A percentile compares a stretch with the other conserved stretches of the same genome.
Conservation (phyloP, 2,888 invertebrate species). For the Drosophila robusta region DNA sequence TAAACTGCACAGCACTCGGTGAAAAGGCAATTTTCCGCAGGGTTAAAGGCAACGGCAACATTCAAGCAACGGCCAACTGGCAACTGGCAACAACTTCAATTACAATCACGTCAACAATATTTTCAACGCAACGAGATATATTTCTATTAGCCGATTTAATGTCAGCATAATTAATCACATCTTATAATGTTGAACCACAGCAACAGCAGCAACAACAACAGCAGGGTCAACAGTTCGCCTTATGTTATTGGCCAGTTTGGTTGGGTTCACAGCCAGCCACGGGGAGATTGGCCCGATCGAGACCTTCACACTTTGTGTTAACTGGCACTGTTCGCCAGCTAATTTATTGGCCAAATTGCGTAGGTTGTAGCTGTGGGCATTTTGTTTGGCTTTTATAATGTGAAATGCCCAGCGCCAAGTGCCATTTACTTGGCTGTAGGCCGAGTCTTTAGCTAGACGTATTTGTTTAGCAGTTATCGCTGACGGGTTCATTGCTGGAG, state of each 20-base stretch:
- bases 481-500: slow-evolving; percentile 34
- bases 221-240: slow-evolving; percentile 70
- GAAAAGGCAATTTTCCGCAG: slow-evolving; percentile 73
- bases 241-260: slow-evolving; percentile 50
- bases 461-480: slow-evolving; percentile 42
- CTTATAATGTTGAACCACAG: slow-evolving; percentile 58
- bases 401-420: slow-evolving; percentile 10
- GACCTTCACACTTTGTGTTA: slow-evolving; percentile 74
- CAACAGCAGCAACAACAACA: slow-evolving; percentile 36
- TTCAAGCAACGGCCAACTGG: slow-evolving; percentile 27
- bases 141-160: slow-evolving; percentile 82
- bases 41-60: slow-evolving; percentile 65
- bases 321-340: slow-evolving; percentile 20
- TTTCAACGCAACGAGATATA: slow-evolving; percentile 79
- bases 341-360: slow-evolving; percentile 75
- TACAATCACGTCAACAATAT: slow-evolving; percentile 80
- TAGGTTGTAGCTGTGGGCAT: slow-evolving; percentile 71
- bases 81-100: slow-evolving; percentile 69
- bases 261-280: slow-evolving; percentile 21
- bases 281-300: slow-evolving; percentile 43
- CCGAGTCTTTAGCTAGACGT: slow-evolving; percentile 45
- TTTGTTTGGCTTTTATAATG: slow-evolving; percentile 59
- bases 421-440: slow-evolving; percentile 22
- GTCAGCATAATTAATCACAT: slow-evolving; percentile 79
- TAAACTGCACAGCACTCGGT: slow-evolving; percentile 72